Base-by-base conservation (phyloP, 2,888 invertebrate genomes). In the Chromoteleia sp. region DNA sequence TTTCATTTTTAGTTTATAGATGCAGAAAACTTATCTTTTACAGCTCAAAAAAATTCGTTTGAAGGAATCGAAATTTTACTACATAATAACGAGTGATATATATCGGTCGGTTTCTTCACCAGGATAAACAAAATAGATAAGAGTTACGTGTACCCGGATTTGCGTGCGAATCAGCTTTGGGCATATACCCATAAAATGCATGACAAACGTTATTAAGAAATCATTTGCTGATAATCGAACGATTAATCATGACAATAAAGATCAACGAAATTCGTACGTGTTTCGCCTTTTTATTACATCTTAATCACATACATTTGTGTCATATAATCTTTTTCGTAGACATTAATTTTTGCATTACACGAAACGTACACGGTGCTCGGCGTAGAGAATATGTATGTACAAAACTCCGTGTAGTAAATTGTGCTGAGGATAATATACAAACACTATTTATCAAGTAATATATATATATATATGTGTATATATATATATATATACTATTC, bases 291-390 rank as follows among this genome's bases (percentile, higher is more conserved):
- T 82, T 78, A 82, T 82, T 82, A 82, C 82, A 82, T 82, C 59
- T 78, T 78, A 82, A 68, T 78, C 52, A 82, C 78, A 82, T 78
- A 78, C 75, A 82, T 78, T 82, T 82, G 82, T 82, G 77, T 82
- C 82, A 75, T 77, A 82, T 75, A 81, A 73, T 76, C 61, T 67
- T 70, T 73, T 80, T 68, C 74, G 80, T 83, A 82, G 70, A 85
- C 84, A 85, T 83, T 83, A 81, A 84, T 63, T 59, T 85, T 78
- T 88, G 87, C 85, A 87, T 87, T 87, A 89, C 89, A 89, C 87
- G 85, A 84, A 88, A 87, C 83, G 85, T 86, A 87, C 86, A 89
- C 83, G 83, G 88, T 87, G 87, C 86, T 85, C 85, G 75, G 68
- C 79, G 73, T 68, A 71, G 67, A 74, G 65, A 74, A 78, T 82